Conservation (phyloP, 2,888 invertebrate species). For the Drosophila rubida region DNA sequence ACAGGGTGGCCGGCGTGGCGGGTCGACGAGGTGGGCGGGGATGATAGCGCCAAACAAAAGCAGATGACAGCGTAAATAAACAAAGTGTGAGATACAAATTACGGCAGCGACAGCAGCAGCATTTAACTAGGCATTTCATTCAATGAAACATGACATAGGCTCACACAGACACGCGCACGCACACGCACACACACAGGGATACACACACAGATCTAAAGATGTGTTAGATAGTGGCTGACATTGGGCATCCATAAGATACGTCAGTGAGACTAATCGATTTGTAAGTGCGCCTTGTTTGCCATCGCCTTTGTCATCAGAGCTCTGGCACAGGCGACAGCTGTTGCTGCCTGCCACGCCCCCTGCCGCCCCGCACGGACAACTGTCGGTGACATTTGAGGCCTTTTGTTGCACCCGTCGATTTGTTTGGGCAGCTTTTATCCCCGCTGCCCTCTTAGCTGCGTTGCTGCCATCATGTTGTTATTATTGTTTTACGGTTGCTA, state of each 20-base stretch:
- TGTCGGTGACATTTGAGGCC: constrained; percentile 36
- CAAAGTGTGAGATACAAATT: constrained; percentile 74
- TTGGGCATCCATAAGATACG: constrained; percentile 52
- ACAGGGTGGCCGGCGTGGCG: neutral
- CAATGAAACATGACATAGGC: constrained; percentile 67
- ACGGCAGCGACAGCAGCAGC: constrained; percentile 58
- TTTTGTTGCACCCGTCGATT: constrained; percentile 39
- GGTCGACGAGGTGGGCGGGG: neutral
- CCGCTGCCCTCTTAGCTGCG: constrained; percentile 16
- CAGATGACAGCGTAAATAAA: constrained; percentile 77
- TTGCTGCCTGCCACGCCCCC: constrained; percentile 26
- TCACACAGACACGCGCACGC: constrained; percentile 18
- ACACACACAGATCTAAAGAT: constrained; percentile 3
- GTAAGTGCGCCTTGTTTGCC: constrained; percentile 32
- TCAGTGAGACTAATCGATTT: constrained; percentile 66
- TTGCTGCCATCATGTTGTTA: constrained; percentile 1
- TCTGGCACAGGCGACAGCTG: constrained; percentile 31
- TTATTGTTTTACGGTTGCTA: constrained; percentile 4
- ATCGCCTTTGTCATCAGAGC: constrained; percentile 42
- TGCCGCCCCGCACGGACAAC: constrained; percentile 3
- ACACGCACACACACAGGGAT: neutral
- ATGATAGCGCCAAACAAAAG: constrained; percentile 62
- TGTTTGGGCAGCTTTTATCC: constrained; percentile 24
- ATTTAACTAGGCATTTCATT: constrained; percentile 74
- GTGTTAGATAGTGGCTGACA: constrained; percentile 36